Evolutionary conservation across 2,888 invertebrate genomes (phyloP), one percentile per base, ranked within the genome.

Genomic region (Eristalis intricaria): DNA sequence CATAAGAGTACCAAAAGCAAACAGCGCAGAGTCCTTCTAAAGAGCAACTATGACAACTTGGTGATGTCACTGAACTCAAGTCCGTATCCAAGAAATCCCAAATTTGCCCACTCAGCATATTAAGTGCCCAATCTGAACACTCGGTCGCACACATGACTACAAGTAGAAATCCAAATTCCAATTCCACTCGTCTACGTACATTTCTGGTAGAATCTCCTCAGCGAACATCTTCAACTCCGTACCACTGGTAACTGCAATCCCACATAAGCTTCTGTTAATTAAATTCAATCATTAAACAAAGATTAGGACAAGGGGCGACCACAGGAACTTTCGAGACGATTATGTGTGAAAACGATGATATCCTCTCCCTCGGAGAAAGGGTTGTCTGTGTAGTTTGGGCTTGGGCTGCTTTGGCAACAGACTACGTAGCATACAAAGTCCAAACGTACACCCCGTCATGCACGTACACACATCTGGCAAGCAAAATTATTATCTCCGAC

Each of bases 231-330:
- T 15, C 26, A 58, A n/a, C 15, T 40, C 10, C 26, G 35, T 5
- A 50, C 40, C 35, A 35, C 64, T 64, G 64, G 66, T 63, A 43
- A 66, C 40, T 58, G 71, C 80, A 85, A 70, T 43, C 69, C 50
- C 87, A 80, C 84, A 87, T 87, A 87, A 87, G 84, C 87, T 87
- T 84, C 75, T 80, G 79, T 80, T 87, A 87, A 87, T 87, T 87
- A 87, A 87, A 87, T 87, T 87, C 87, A 84, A 87, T 87, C 84
- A 87, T 87, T 84, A 87, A 65, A 84, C 79, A 71, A 68, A 84
- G 87, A 84, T 84, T 87, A 84, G 69, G 40, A 84, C 76, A 83
- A 71, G 70, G 66, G 71, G 58, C 85, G 60, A 78, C 79, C 84
- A 79, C 75, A 82, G 74, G 61, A 69, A 65, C 71, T 64, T 60